Evolutionary conservation across 2,888 invertebrate genomes (phyloP).

Genomic region (Andrena dorsata): DNA sequence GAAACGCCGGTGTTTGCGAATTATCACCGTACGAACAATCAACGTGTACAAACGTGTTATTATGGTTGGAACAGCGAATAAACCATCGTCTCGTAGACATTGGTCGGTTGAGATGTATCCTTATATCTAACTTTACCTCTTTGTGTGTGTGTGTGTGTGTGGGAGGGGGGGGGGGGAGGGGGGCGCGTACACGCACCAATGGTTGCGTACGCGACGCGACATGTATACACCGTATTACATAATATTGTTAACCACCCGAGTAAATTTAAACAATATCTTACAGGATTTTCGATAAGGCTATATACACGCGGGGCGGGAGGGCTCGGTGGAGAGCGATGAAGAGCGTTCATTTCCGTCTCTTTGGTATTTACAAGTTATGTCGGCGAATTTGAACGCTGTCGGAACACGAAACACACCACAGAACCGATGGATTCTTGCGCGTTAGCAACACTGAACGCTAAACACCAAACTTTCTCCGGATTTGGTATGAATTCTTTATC

Average conservation of each 20-base stretch:
- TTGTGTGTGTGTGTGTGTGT: background rate
- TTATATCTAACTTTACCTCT: slow-evolving; percentile 41
- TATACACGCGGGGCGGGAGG: slow-evolving; percentile 47
- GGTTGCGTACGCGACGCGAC: background rate
- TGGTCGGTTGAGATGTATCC: slow-evolving; percentile 47
- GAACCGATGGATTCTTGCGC: background rate
- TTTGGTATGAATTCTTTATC: slow-evolving; percentile 14
- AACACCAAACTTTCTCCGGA: slow-evolving; percentile 2
- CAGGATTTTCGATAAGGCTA: slow-evolving; percentile 54
- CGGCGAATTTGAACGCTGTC: background rate
- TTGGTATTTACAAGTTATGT: slow-evolving; percentile 65
- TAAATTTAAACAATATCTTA: slow-evolving; percentile 70
- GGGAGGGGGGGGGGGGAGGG: too few relatives aligned
- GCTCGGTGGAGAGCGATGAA: background rate
- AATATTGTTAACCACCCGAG: slow-evolving; percentile 29
- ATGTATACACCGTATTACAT: slow-evolving; percentile 18
- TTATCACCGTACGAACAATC: slow-evolving; percentile 10
- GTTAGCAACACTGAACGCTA: slow-evolving; percentile 15
- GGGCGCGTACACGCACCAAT: slow-evolving; percentile 5
- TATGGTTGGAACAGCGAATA: slow-evolving; percentile 22
- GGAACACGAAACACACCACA: background rate
- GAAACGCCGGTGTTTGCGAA: slow-evolving; percentile 1
- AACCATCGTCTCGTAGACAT: slow-evolving; percentile 22
- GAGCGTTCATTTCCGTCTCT: slow-evolving; percentile 29
- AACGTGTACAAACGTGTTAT: slow-evolving; percentile 9